Evolutionary conservation across 2,888 invertebrate species (phyloP), one percentile per base, ranked within the genome.

Genomic region (Cinara cedri): DNA sequence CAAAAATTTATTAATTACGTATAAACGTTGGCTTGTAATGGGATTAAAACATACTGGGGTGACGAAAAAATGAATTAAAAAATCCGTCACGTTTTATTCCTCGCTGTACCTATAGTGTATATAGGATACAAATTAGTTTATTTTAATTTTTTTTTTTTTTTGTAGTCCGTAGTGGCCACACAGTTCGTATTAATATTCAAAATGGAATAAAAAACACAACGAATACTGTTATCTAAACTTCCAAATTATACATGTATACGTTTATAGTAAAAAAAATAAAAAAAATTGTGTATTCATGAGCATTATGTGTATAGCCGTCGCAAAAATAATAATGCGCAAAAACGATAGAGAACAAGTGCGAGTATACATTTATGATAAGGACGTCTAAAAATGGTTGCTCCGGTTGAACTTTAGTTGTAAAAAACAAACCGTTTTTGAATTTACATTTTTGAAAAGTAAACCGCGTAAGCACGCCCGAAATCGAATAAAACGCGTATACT

Each of bases 41-140:
- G n/a, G 24, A 44, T 44, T n/a, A 72, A 24, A 54, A 3, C 34
- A 62, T 2, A 62, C 42, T n/a, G 11, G 6, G 6, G 14, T 19
- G 19, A 6, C 19, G 11, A 16, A 71, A 44, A 44, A 19, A 54
- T 21, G 19, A 21, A 72, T 46, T 19, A n/a, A 24, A 57, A 60
- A 60, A 26, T 60, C 26, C 19, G 46, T 72, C 72, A 72, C 72
- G 72, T 60, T 72, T 72, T 60, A 24, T n/a, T 60, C 11, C 26
- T 57, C 60, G 16, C 21, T 26, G n/a, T 16, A 10, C 2, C 3
- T 19, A 11, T 21, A 10, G 1, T 16, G 9, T 13, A 46, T 19
- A 11, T 21, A 10, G 1, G 24, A 13, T n/a, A 72, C n/a, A 57
- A 55, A 57, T 57, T 44, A 16, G 44, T 57, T 44, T 46, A 21